These are phyloP conservation scores for Oncorhynchus gorbuscha DNA, from an alignment of 2,113 vertebrate species.

Conservation along the genomic window DNA sequence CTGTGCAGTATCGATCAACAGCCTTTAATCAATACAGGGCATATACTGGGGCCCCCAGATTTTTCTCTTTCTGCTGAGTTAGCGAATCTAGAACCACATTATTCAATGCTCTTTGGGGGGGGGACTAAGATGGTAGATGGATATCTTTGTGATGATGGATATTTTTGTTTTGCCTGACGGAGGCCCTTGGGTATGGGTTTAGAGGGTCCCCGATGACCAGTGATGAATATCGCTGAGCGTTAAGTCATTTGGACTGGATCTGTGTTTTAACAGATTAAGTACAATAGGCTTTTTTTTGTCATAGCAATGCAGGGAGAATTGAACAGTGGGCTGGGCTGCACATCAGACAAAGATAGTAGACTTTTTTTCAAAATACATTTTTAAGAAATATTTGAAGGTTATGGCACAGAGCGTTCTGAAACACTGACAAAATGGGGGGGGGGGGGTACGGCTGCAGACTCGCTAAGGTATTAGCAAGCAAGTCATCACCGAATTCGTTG, in stretches of 20 bases:
- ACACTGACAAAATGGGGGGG: too few species aligned
- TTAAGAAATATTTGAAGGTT: too few species aligned
- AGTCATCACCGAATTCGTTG: too few species aligned
- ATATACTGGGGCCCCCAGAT: background rate
- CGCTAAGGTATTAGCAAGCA: too few species aligned
- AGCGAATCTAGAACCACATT: background rate
- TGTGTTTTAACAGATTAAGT: background rate
- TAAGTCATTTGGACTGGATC: background rate
- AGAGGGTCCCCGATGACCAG: background rate
- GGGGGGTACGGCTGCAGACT: too few species aligned
- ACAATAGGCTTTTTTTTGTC: too few species aligned
- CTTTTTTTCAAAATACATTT: too few species aligned
- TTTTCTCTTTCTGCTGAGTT: background rate
- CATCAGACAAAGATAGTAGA: too few species aligned
- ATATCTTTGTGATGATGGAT: background rate
- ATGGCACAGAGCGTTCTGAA: too few species aligned
- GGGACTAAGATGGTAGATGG: background rate
- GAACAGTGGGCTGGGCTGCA: background rate
- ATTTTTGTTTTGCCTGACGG: background rate
- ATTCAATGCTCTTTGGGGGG: background rate
- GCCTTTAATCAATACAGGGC: background rate
- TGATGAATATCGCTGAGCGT: background rate
- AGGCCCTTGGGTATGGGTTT: background rate
- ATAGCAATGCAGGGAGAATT: too few species aligned
- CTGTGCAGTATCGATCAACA: conserved; percentile 1